Conservation (phyloP, 2,113 vertebrate genomes). For the Heliornis fulica region DNA sequence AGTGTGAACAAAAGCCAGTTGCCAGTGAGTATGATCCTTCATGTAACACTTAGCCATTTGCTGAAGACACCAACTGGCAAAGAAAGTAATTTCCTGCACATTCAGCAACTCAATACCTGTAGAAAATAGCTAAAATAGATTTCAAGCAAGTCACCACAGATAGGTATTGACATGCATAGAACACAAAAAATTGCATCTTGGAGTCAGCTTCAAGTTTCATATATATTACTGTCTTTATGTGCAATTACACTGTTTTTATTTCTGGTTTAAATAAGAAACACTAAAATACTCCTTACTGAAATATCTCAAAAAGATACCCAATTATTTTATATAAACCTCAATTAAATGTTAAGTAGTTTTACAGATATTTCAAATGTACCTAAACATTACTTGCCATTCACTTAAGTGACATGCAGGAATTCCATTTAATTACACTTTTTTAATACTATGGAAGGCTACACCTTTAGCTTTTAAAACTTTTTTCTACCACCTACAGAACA, state of each 20-base stretch:
- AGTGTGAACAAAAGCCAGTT: background rate
- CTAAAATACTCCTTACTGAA: background rate
- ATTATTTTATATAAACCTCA: background rate
- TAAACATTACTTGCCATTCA: background rate
- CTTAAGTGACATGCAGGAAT: background rate
- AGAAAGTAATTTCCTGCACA: background rate
- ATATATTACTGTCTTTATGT: background rate
- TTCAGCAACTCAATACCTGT: slow-evolving; percentile 7
- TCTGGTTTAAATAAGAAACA: background rate
- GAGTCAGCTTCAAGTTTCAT: background rate
- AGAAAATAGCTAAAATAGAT: slow-evolving; percentile 19
- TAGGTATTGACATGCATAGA: background rate
- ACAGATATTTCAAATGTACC: background rate
- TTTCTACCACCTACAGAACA: background rate
- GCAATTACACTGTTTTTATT: background rate
- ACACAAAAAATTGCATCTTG: background rate
- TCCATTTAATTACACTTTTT: background rate
- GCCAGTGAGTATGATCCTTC: background rate
- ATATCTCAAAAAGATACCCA: background rate
- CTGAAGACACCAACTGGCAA: background rate
- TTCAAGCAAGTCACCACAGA: background rate
- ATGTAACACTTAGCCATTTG: background rate
- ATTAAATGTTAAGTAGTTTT: background rate
- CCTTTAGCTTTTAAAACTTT: background rate
- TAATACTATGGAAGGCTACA: background rate